Evolutionary conservation across 2,888 invertebrate genomes (phyloP).

Genomic region (Melangyna quadrimaculata): DNA sequence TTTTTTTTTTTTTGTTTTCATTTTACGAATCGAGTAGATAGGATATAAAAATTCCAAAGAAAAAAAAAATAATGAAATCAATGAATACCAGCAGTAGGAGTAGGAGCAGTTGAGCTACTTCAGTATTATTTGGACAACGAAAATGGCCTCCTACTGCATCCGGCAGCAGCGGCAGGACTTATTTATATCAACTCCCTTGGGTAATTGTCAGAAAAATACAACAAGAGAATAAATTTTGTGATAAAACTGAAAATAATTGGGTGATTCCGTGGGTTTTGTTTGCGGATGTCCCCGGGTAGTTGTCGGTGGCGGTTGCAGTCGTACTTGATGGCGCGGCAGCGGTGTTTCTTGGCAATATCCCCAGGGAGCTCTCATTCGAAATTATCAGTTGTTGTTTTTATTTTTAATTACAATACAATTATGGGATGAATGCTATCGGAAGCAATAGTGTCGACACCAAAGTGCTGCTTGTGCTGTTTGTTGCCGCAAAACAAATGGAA

Average conservation of each 20-base stretch:
- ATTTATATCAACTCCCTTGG: constrained; percentile 63
- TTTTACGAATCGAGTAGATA: neutral
- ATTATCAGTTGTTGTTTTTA: constrained; percentile 50
- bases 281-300: constrained; percentile 18
- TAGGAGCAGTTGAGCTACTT: neutral
- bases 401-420: constrained; percentile 62
- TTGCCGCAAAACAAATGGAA: constrained; percentile 18
- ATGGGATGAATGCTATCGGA: constrained; percentile 36
- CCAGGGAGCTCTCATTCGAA: constrained; percentile 39
- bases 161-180: constrained; percentile 59
- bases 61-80: constrained; percentile 40
- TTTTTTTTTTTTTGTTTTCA: neutral
- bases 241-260: constrained; percentile 71
- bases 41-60: neutral
- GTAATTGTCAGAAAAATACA: constrained; percentile 59
- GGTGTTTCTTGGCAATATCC: constrained; percentile 30
- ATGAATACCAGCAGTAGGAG: constrained; percentile 34
- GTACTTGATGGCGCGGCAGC: too few relatives aligned
- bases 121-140: neutral
- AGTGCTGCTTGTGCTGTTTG: constrained; percentile 2
- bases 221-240: constrained; percentile 65
- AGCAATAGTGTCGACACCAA: constrained; percentile 10
- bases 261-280: constrained; percentile 47
- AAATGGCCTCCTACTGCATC: constrained; percentile 44
- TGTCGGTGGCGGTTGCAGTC: constrained; percentile 34